These are phyloP conservation scores for Palythoa grandiflora DNA, from an alignment of 92 coral and sea anemone genomes.

Conservation along the genomic window DNA sequence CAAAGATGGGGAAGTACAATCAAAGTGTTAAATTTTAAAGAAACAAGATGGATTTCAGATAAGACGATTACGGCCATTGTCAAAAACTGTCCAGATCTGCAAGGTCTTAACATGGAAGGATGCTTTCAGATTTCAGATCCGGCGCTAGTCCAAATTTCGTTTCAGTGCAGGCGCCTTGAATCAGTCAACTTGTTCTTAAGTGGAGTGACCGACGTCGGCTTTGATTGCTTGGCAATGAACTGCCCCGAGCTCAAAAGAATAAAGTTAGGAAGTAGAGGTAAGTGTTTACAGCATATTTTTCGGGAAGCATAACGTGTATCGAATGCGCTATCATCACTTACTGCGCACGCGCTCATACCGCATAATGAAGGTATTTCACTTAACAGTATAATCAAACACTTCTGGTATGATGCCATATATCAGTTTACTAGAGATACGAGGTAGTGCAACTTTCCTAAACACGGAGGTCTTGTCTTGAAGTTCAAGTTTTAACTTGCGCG, in stretches of 20 bases:
- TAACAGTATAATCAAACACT: too few relatives aligned
- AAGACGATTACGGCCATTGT: conserved; percentile 69
- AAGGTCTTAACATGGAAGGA: conserved; percentile 69
- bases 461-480: too few relatives aligned
- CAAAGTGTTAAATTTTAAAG: conserved; percentile 64
- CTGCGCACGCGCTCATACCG: background rate
- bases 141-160: conserved; percentile 63
- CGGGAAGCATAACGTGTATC: too few relatives aligned
- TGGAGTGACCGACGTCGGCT: conserved; percentile 74
- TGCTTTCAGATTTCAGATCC: conserved; percentile 78
- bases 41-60: conserved; percentile 83
- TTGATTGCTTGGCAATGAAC: conserved; percentile 64
- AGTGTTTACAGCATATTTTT: background rate
- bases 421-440: too few relatives aligned
- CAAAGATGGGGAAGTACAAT: conserved; percentile 75
- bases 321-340: too few relatives aligned
- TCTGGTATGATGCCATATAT: too few relatives aligned
- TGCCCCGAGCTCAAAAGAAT: conserved; percentile 67
- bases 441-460: too few relatives aligned
- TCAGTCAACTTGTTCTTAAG: conserved; percentile 72
- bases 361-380: too few relatives aligned
- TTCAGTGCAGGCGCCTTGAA: conserved; percentile 69
- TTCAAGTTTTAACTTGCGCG: too few relatives aligned
- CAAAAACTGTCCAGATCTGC: conserved; percentile 71
- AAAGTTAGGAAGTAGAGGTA: conserved; percentile 82